Percentiles rank a stretch among this genome's conserved stretches.
Conservation (phyloP, 2,797 vertebrate genomes). For the Macroramphosus scolopax region DNA sequence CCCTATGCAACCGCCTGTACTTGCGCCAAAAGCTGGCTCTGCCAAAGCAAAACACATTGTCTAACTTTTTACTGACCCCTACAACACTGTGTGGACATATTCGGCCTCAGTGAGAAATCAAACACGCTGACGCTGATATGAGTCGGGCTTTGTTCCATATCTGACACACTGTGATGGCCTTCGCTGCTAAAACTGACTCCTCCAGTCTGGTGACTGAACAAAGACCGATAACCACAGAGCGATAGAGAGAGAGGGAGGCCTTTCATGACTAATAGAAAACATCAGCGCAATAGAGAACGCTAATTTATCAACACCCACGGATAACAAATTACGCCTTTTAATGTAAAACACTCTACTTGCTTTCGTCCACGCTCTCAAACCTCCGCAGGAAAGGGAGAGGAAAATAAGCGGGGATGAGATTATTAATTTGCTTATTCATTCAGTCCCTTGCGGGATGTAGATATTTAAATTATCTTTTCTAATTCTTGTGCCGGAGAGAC, state of each 20-base stretch:
- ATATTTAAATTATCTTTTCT: conserved; percentile 63
- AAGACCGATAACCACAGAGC: conserved; percentile 38
- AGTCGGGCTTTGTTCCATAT: not conserved
- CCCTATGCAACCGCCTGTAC: no score
- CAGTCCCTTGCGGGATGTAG: conserved; percentile 26
- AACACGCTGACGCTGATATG: not conserved
- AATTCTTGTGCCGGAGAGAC: conserved; percentile 43
- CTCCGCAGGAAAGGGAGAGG: conserved; percentile 18
- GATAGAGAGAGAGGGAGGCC: conserved; percentile 31
- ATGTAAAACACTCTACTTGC: conserved; percentile 45
- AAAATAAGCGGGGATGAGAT: conserved; percentile 31
- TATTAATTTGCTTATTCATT: conserved; percentile 52
- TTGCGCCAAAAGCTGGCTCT: no score
- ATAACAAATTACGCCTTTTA: conserved; percentile 64
- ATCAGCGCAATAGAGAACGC: conserved; percentile 37
- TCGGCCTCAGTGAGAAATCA: not conserved
- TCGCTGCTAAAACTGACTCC: conserved; percentile 4
- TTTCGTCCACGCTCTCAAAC: conserved; percentile 31
- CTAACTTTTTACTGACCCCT: not conserved
- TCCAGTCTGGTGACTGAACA: conserved; percentile 25
- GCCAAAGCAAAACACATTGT: no score
- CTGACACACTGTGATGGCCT: not conserved
- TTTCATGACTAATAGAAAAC: conserved; percentile 54
- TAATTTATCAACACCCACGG: conserved; percentile 57
- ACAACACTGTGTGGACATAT: not conserved